A percentile compares a stretch with the other conserved stretches of the same genome.
Conservation (phyloP, 2,888 invertebrate species). For the Tachina lurida region DNA sequence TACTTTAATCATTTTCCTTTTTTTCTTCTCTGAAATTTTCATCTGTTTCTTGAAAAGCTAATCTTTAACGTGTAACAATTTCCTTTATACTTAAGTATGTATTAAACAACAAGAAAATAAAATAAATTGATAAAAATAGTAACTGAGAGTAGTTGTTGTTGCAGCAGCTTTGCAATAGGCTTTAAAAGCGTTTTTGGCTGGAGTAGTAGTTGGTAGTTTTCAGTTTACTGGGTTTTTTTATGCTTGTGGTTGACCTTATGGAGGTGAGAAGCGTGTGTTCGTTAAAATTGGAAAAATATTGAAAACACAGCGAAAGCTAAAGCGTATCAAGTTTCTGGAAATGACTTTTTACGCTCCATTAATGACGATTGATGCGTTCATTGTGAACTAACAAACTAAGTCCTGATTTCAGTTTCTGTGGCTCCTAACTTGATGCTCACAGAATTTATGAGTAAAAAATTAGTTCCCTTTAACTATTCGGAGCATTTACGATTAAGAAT, state of each 20-base stretch:
- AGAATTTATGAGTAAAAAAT: too few relatives aligned
- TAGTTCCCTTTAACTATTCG: too few relatives aligned
- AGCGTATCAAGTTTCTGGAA: constrained; percentile 58
- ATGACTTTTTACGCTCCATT: neutral
- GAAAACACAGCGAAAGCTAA: constrained; percentile 36
- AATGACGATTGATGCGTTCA: constrained; percentile 15
- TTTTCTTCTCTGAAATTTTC: constrained; percentile 19
- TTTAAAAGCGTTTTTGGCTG: neutral
- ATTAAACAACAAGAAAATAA: constrained; percentile 12
- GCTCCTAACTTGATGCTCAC: too few relatives aligned
- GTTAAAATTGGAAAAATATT: constrained; percentile 59
- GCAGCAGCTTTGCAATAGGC: constrained; percentile 45
- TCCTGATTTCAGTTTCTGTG: neutral
- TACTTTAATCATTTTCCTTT: neutral
- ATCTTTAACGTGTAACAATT: constrained; percentile 72
- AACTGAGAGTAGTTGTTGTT: constrained; percentile 60
- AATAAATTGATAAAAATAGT: constrained; percentile 60
- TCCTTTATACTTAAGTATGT: constrained; percentile 53
- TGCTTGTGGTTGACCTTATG: constrained; percentile 77
- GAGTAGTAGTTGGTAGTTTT: neutral
- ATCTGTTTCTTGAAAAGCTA: constrained; percentile 55
- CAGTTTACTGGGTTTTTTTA: constrained; percentile 1
- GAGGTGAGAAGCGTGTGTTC: constrained; percentile 81
- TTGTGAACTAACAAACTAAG: neutral
- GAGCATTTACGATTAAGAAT: too few relatives aligned